Conservation (phyloP, 1,140 invertebrate genomes). For the Cryptotermes secundus region DNA sequence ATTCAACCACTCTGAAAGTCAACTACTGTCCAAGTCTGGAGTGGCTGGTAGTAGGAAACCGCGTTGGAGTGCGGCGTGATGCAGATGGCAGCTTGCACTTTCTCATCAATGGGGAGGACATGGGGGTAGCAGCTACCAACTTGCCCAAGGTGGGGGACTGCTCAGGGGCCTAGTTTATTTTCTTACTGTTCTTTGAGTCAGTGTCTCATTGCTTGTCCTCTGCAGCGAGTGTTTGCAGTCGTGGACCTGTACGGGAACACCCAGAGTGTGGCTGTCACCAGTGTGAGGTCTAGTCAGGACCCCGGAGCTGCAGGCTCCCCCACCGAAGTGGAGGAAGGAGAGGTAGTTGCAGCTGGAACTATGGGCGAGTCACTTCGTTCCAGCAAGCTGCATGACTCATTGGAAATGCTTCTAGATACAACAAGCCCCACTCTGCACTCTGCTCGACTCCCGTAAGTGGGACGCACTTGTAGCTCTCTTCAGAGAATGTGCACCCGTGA, state of each 20-base stretch:
- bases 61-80: conserved; percentile 54
- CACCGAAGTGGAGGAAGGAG: background rate
- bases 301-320: background rate
- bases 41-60: conserved; percentile 58
- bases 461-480: no score
- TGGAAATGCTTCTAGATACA: conserved; percentile 46
- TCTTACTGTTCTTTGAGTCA: conserved; percentile 1
- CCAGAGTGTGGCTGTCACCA: conserved; percentile 63
- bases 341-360: background rate
- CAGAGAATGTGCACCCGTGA: no score
- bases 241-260: conserved; percentile 72
- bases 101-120: conserved; percentile 78
- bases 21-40: conserved; percentile 74
- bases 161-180: background rate
- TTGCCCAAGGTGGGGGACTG: conserved; percentile 59
- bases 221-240: conserved; percentile 70
- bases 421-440: conserved; percentile 40
- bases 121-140: conserved; percentile 77
- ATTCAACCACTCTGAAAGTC: conserved; percentile 57
- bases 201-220: conserved; percentile 35
- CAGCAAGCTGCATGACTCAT: conserved; percentile 40
- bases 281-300: conserved; percentile 43
- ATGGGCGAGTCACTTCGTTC: conserved; percentile 34
- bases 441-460: background rate
- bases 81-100: conserved; percentile 56